Conservation (phyloP, 2,888 invertebrate species). For the Lacanobia oleracea region DNA sequence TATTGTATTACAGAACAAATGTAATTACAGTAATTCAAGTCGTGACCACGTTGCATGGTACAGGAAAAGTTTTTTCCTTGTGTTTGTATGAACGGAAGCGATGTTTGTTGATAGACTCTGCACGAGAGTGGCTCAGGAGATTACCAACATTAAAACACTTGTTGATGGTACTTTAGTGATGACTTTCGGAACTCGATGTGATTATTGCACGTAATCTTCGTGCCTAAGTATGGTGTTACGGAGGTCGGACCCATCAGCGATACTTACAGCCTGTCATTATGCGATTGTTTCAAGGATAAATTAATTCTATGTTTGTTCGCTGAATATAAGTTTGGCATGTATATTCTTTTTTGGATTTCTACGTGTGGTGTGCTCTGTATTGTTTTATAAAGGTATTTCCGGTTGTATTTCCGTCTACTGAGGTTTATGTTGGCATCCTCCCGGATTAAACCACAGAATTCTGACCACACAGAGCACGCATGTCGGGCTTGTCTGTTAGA, state of each 20-base stretch:
- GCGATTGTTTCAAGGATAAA: conserved; percentile 62
- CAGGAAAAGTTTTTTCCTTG: conserved; percentile 76
- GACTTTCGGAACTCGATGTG: conserved; percentile 79
- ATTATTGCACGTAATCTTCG: conserved; percentile 76
- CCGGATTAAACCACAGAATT: conserved; percentile 12
- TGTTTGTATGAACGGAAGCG: conserved; percentile 79
- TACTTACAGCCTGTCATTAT: conserved; percentile 63
- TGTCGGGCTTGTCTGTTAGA: neutral
- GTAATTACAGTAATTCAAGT: conserved; percentile 73
- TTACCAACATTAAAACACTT: conserved; percentile 82
- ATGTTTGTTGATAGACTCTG: conserved; percentile 74
- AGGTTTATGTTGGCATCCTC: neutral
- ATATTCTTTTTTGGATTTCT: conserved; percentile 7
- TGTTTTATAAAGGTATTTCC: neutral
- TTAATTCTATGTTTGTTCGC: conserved; percentile 36
- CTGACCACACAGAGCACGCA: neutral
- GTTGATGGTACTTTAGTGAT: conserved; percentile 80
- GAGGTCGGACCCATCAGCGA: conserved; percentile 68
- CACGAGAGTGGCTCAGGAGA: conserved; percentile 79
- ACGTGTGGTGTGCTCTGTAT: neutral
- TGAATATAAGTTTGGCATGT: conserved; percentile 20
- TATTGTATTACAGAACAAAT: conserved; percentile 50
- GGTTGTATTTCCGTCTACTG: conserved; percentile 5
- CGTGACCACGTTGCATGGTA: conserved; percentile 70
- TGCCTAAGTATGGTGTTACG: conserved; percentile 68